Conservation (phyloP, 2,797 vertebrate genomes). For the Coregonus sp. region DNA sequence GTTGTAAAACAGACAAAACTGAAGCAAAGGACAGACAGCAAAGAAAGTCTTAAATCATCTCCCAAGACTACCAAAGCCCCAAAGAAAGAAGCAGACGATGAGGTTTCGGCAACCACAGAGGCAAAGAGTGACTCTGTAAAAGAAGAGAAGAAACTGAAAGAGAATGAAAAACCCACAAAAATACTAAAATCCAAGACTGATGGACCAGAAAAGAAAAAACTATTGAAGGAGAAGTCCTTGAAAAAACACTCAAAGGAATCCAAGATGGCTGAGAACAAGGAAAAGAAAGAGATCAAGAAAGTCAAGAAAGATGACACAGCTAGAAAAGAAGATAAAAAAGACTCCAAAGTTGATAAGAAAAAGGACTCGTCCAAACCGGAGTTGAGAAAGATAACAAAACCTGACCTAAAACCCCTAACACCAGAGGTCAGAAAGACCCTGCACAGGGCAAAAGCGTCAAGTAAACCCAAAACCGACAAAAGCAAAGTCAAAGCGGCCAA, state of each 20-base stretch:
- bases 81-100: conserved; percentile 86
- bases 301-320: conserved; percentile 88
- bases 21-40: conserved; percentile 95
- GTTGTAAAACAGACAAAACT: conserved; percentile 91
- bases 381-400: conserved; percentile 87
- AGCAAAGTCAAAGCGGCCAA: conserved; percentile 71
- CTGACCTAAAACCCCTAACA: conserved; percentile 94
- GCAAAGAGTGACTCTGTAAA: conserved; percentile 84
- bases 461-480: conserved; percentile 85
- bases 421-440: conserved; percentile 96
- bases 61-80: conserved; percentile 83
- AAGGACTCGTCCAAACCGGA: conserved; percentile 87
- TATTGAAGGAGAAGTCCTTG: conserved; percentile 87
- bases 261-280: conserved; percentile 96
- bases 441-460: conserved; percentile 90
- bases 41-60: conserved; percentile 94
- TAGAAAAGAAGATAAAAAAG: conserved; percentile 94
- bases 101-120: conserved; percentile 74
- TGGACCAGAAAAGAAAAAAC: conserved; percentile 90
- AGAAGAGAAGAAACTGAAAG: conserved; percentile 83
- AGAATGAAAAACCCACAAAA: conserved; percentile 77
- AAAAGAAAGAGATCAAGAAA: conserved; percentile 95
- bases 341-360: conserved; percentile 88
- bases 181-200: conserved; percentile 83
- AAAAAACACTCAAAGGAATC: conserved; percentile 94